These are phyloP conservation scores for Seira ritae DNA, from an alignment of 2,888 invertebrate genomes.

Conservation along the genomic window DNA sequence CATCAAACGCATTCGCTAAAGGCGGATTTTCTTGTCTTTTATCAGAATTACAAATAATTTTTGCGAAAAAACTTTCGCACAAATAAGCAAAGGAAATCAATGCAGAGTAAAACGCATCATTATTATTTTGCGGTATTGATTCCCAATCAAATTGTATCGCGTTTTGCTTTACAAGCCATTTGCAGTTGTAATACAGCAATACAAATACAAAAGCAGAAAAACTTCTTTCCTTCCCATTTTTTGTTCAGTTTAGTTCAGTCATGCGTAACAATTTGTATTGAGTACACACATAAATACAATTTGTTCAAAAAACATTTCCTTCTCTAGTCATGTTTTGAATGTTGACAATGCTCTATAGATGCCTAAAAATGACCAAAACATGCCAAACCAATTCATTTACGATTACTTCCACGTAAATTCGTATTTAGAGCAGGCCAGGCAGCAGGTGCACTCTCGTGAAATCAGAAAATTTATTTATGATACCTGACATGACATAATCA, in stretches of 20 bases:
- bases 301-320: background rate
- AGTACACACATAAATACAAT: background rate
- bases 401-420: background rate
- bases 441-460: background rate
- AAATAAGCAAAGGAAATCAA: too few species aligned
- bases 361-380: constrained; percentile 2
- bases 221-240: background rate
- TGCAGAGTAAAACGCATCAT: too few species aligned
- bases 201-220: too few species aligned
- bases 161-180: background rate
- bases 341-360: background rate
- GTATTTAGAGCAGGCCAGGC: background rate
- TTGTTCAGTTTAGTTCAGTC: background rate
- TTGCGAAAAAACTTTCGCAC: too few species aligned
- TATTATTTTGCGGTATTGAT: too few species aligned
- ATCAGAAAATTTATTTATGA: too few species aligned
- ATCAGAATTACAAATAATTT: too few species aligned
- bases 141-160: too few species aligned
- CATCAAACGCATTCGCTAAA: too few species aligned
- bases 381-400: background rate
- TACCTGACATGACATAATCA: too few species aligned
- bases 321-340: constrained; percentile 1
- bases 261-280: background rate
- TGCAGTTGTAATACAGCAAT: background rate
- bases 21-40: too few species aligned